These are phyloP conservation scores for Patella ulyssiponensis DNA, from an alignment of 2,888 invertebrate species.

Conservation along the genomic window DNA sequence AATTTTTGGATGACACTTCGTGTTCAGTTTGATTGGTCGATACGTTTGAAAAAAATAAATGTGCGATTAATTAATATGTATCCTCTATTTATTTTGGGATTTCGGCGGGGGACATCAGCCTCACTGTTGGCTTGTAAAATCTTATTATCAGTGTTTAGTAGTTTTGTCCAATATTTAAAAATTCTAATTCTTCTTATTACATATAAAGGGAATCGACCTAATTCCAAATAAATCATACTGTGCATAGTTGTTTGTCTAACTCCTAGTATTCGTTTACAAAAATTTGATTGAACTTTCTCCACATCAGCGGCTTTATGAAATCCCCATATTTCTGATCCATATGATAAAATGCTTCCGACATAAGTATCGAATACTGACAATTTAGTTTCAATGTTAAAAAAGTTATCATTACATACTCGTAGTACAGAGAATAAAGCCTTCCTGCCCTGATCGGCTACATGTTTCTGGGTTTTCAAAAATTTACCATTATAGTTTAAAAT, in stretches of 20 bases:
- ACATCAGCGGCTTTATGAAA: conserved; percentile 24
- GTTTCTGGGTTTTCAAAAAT: conserved; percentile 26
- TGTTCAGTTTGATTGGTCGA: no score
- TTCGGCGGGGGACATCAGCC: no score
- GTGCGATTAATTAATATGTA: no score
- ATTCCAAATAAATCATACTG: not conserved
- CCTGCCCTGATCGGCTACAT: conserved; percentile 20
- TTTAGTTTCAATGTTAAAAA: conserved; percentile 16
- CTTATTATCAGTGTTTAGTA: not conserved
- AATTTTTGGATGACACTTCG: no score
- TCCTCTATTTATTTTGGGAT: no score
- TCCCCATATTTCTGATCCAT: conserved; percentile 24
- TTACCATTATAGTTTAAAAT: conserved; percentile 24
- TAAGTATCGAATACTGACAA: conserved; percentile 21
- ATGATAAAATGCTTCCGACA: conserved; percentile 7
- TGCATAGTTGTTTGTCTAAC: conserved; percentile 3
- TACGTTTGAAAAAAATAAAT: no score
- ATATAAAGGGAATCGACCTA: conserved; percentile 8
- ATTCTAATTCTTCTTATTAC: not conserved
- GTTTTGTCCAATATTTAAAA: conserved; percentile 15
- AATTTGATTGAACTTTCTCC: no score
- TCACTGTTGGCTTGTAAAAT: no score
- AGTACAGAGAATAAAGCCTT: conserved; percentile 14
- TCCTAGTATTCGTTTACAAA: no score
- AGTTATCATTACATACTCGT: not conserved